Percentiles rank a stretch among this genome's conserved stretches.
These are phyloP conservation scores for Drosophila merina DNA, from an alignment of 2,888 invertebrate species.

Conservation along the genomic window DNA sequence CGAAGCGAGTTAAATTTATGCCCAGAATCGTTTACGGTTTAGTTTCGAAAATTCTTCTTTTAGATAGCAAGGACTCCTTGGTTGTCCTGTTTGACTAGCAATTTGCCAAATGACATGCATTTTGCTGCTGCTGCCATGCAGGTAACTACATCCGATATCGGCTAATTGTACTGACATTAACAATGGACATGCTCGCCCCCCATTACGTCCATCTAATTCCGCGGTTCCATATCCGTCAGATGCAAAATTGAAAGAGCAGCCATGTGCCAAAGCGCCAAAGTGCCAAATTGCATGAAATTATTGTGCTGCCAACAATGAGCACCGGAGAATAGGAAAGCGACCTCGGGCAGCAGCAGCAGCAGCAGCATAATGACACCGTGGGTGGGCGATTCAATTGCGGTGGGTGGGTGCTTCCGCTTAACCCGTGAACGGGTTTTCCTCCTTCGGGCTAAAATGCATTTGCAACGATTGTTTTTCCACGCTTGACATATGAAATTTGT, in stretches of 20 bases:
- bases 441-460: background rate
- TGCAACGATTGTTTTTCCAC: background rate
- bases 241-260: background rate
- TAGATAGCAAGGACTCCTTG: background rate
- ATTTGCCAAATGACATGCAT: background rate
- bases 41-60: background rate
- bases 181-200: background rate
- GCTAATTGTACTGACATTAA: background rate
- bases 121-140: background rate
- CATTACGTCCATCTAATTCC: background rate
- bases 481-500: background rate
- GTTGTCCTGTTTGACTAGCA: background rate
- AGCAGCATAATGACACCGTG: background rate
- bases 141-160: conserved; percentile 2
- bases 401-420: background rate
- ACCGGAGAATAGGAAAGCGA: background rate
- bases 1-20: conserved; percentile 27
- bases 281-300: background rate
- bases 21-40: conserved; percentile 9
- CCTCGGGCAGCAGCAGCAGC: background rate
- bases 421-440: background rate
- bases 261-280: background rate
- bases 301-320: background rate
- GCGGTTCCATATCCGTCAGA: conserved; percentile 1
- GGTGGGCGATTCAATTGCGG: background rate